Percentiles rank a stretch among this genome's conserved stretches.
These are phyloP conservation scores for Leptoclinus maculatus DNA, from an alignment of 2,797 vertebrate genomes.

Conservation along the genomic window DNA sequence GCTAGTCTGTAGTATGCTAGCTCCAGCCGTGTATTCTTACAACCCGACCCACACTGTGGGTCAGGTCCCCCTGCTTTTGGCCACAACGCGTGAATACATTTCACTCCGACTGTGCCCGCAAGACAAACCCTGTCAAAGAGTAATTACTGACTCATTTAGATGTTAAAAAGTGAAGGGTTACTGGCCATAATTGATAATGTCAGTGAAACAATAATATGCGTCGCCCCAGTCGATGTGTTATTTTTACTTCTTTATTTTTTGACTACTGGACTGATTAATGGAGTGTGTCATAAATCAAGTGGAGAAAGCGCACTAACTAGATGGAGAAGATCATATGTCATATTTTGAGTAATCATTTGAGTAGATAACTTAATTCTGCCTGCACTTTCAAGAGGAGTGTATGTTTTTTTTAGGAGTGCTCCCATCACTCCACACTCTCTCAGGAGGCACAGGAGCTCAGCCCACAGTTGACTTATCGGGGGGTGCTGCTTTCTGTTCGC, in stretches of 20 bases:
- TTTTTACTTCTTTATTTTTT: not conserved
- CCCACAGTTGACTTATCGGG: conserved; percentile 41
- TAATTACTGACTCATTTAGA: not conserved
- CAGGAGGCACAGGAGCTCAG: conserved; percentile 34
- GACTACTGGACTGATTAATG: conserved; percentile 17
- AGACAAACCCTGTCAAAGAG: no score
- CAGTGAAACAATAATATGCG: not conserved
- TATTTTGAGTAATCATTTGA: conserved; percentile 32
- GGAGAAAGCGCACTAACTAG: conserved; percentile 10
- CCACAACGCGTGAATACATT: not conserved
- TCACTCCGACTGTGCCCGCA: not conserved
- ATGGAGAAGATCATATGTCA: conserved; percentile 36
- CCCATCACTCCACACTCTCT: conserved; percentile 30
- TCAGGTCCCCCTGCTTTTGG: not conserved
- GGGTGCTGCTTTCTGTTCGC: conserved; percentile 50
- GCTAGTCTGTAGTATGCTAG: not conserved
- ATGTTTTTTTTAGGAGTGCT: conserved; percentile 32
- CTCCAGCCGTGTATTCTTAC: not conserved
- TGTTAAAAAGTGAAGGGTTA: not conserved
- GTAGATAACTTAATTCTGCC: conserved; percentile 31
- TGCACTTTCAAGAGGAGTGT: conserved; percentile 5
- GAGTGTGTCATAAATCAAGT: conserved; percentile 36
- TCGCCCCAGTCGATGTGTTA: not conserved
- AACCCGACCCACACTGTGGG: not conserved
- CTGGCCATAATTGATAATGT: conserved; percentile 15